Conservation (phyloP, 2,113 vertebrate species). For the Ancistrus triradiatus region DNA sequence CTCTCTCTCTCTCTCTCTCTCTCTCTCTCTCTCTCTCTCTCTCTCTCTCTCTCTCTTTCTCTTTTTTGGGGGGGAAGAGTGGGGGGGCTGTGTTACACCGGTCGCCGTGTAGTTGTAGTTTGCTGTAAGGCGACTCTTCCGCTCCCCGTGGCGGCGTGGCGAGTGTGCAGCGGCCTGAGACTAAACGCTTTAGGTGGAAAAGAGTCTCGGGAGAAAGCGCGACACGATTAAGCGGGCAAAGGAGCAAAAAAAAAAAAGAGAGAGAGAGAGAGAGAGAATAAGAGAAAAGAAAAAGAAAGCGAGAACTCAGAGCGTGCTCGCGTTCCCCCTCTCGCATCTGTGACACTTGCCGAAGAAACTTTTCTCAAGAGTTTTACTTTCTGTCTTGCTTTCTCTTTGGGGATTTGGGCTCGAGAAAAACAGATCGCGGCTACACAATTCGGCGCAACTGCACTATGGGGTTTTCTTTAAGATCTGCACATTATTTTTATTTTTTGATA, state of each 20-base stretch:
- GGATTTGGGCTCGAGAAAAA: slow-evolving; percentile 20
- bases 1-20: slow-evolving; percentile 43
- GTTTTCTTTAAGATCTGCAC: too few relatives aligned
- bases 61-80: too few relatives aligned
- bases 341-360: slow-evolving; percentile 61
- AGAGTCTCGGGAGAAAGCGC: slow-evolving; percentile 92
- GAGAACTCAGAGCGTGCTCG: slow-evolving; percentile 93
- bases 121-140: slow-evolving; percentile 98
- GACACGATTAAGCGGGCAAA: slow-evolving; percentile 88
- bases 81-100: too few relatives aligned
- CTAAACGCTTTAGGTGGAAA: slow-evolving; percentile 99
- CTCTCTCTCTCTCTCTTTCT: slow-evolving; percentile 51
- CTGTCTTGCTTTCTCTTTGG: slow-evolving; percentile 25
- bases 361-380: neutral
- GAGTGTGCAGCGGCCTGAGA: slow-evolving; percentile 99
- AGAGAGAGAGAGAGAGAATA: neutral
- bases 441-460: too few relatives aligned
- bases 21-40: slow-evolving; percentile 24
- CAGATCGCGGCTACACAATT: neutral
- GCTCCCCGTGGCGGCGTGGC: slow-evolving; percentile 91
- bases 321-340: slow-evolving; percentile 79
- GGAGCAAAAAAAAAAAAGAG: slow-evolving; percentile 69
- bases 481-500: too few relatives aligned
- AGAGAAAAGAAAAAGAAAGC: slow-evolving; percentile 4
- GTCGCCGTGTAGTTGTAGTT: slow-evolving; percentile 76